Evolutionary conservation across 2,797 vertebrate genomes (phyloP), one percentile per base, ranked within the genome.

Genomic region (Taeniopygia guttata): DNA sequence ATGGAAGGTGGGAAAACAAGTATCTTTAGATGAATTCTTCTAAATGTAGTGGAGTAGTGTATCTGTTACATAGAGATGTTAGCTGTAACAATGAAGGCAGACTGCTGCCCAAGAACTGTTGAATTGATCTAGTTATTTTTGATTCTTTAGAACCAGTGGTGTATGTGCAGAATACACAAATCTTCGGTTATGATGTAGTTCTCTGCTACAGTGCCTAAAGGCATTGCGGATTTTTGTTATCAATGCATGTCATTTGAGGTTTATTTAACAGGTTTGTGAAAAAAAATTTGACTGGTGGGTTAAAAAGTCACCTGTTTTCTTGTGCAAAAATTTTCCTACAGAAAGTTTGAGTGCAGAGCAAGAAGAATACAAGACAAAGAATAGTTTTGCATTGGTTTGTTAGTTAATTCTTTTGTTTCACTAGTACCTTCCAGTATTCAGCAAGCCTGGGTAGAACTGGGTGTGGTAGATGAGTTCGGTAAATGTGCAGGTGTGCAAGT

Each of bases 101-200:
- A 32, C 56, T 85, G 54, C 54, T 89, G 59, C 60, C 64, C 43
- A 66, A 18, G 46, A 83, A 5, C 38, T 66, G 40, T 64, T 16
- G 8, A 69, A 40, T 11, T 49, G 42, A 16, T 54, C 15, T 82
- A 30, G 48, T 78, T 87, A n/a, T 45, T 89, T 92, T 87, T 56
- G 23, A 27, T 83, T 82, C 40, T 73, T 92, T 43, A 60, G 42
- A 85, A 25, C 52, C 67, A 43, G 21, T 60, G 42, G 10, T 60
- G 16, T 36, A 38, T 0, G 0, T 82, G 52, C 49, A 79, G 56
- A 73, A 78, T 29, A 42, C 29, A 70, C 2, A 4, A 9, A 36
- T 69, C 36, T 81, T 58, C 26, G 52, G 5, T 42, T 60, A 11
- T 0, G 2, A 18, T 64, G 27, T 51, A 51, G 5, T 56, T 92